Percentiles rank a stretch among this genome's conserved stretches.
Conservation (phyloP, 2,888 invertebrate species). For the Polymixis flavicincta region DNA sequence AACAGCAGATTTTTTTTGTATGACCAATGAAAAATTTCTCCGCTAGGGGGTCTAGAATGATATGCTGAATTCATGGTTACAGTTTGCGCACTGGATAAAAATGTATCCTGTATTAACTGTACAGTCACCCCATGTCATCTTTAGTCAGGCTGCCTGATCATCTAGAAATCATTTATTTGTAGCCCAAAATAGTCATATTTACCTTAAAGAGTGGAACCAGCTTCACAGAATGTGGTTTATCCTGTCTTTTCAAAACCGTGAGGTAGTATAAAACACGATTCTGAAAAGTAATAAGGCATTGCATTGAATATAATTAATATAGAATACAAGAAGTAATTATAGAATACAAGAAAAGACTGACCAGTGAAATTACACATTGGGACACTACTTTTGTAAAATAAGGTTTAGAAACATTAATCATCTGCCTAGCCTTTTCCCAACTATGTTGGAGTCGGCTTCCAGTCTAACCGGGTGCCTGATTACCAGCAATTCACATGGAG, state of each 20-base stretch:
- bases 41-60: too few species aligned
- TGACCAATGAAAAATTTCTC: too few species aligned
- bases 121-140: neutral
- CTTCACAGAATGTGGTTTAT: constrained; percentile 72
- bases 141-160: neutral
- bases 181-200: constrained; percentile 23
- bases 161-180: neutral
- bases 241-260: constrained; percentile 80
- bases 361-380: neutral
- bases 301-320: neutral
- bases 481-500: too few species aligned
- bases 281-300: constrained; percentile 74
- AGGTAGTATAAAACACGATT: constrained; percentile 85
- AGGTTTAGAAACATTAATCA: too few species aligned
- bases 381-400: neutral
- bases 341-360: neutral
- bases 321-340: neutral
- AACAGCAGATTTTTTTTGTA: too few species aligned
- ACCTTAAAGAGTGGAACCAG: constrained; percentile 86
- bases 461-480: too few species aligned
- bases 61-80: too few species aligned
- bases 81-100: too few species aligned
- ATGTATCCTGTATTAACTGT: too few species aligned
- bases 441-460: too few species aligned
- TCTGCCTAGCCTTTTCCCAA: too few species aligned